A percentile compares a stretch with the other conserved stretches of the same genome.
Evolutionary conservation across 2,113 vertebrate genomes (phyloP).

Genomic region (Thermophis baileyi): DNA sequence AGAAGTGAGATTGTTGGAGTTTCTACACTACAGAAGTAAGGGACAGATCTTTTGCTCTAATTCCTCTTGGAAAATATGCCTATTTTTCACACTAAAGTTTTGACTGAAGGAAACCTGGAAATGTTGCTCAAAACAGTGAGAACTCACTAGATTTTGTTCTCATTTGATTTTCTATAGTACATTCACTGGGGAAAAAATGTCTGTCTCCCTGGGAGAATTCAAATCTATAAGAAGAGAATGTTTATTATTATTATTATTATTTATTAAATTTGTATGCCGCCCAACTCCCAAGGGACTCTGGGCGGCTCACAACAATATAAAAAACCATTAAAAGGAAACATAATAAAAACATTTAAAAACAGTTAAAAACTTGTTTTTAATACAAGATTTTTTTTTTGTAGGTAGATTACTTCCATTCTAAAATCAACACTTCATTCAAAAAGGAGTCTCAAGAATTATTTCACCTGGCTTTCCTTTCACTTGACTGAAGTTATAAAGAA

Average conservation of each 20-base stretch:
- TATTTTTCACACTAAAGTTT: not conserved
- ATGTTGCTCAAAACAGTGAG: not conserved
- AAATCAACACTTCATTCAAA: constrained; percentile 5
- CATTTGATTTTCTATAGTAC: not conserved
- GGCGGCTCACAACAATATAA: no score
- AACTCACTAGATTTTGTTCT: not conserved
- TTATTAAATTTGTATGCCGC: no score
- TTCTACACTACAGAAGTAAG: not conserved
- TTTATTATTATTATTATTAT: no score
- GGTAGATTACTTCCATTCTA: constrained; percentile 8
- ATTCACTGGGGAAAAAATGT: not conserved
- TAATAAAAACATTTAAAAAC: no score
- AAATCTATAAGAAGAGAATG: not conserved
- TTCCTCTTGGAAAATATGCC: not conserved
- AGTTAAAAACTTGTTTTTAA: no score
- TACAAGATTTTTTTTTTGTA: not conserved
- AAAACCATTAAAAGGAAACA: no score
- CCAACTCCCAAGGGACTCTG: no score
- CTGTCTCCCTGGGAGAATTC: not conserved
- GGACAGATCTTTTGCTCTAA: not conserved
- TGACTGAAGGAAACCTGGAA: not conserved
- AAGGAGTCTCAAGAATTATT: constrained; percentile 1
- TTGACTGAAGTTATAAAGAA: constrained; percentile 10
- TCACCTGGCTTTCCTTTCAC: not conserved
- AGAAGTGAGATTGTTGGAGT: not conserved